phyloP scores from a whole-genome alignment of 2,888 invertebrate species.

The Polydrusus cervinus region DNA sequence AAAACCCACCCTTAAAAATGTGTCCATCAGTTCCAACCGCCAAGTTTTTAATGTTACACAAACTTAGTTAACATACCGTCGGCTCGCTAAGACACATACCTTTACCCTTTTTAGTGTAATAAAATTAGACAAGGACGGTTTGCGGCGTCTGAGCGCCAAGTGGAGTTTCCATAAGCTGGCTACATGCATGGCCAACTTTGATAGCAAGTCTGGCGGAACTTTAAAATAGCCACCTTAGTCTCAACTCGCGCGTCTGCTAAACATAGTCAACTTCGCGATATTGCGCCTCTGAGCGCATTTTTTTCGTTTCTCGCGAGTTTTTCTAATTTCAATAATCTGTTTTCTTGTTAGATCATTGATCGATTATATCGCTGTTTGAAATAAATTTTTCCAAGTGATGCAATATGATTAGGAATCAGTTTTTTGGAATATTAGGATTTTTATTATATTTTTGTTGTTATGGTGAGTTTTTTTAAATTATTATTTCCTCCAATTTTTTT shows the following conservation, averaged over 20 bases:
- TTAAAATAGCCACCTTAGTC: slow-evolving; percentile 52
- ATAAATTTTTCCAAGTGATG: slow-evolving; percentile 23
- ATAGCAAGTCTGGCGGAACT: slow-evolving; percentile 52
- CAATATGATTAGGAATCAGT: slow-evolving; percentile 28
- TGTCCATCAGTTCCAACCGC: background rate
- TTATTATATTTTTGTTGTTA: slow-evolving; percentile 29
- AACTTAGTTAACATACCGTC: background rate
- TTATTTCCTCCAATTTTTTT: background rate
- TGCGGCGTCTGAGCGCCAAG: slow-evolving; percentile 5
- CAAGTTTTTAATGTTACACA: background rate
- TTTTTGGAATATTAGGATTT: slow-evolving; percentile 29
- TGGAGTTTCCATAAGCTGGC: slow-evolving; percentile 34
- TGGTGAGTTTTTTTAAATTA: slow-evolving; percentile 17
- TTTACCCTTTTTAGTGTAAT: background rate
- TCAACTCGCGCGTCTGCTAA: slow-evolving; percentile 25
- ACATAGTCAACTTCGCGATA: slow-evolving; percentile 8
- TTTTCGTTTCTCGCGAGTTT: slow-evolving; percentile 1
- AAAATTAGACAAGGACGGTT: slow-evolving; percentile 10
- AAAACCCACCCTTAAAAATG: background rate
- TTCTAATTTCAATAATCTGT: slow-evolving; percentile 2
- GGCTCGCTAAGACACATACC: background rate
- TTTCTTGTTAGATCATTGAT: background rate
- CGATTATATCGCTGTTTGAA: background rate
- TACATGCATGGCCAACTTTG: slow-evolving; percentile 48
- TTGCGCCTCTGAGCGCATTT: slow-evolving; percentile 25